Base-by-base conservation (phyloP, 2,888 invertebrate species). In the Papilio elwesi region DNA sequence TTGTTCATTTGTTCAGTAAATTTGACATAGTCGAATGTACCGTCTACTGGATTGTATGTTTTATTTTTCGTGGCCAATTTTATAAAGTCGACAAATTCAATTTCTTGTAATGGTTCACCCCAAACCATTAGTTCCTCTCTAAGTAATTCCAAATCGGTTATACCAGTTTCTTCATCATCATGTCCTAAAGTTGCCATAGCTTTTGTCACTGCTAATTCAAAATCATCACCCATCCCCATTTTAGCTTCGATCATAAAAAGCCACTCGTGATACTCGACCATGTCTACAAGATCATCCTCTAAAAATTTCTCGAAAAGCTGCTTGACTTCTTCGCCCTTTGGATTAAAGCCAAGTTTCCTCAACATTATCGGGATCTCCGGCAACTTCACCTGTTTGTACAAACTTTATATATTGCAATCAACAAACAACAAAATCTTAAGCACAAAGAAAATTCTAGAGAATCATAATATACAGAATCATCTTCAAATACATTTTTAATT, bases 241-340 rank as follows among this genome's bases (percentile, higher is more conserved):
- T 93, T 93, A 8, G 88, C 89, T 81, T 93, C 93, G n/a, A 93
- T 86, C 91, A 93, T 93, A 62, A 87, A 85, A 12, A 88, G 78
- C 83, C 85, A 93, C 75, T 93, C 92, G 73, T 90, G 90, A 16
- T 82, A 87, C 72, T 92, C 92, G 0, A 93, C 89, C 0, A 87
- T 90, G 65, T 93, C 93, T 0, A 91, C 92, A 0, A 84, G 78
- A 5, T 93, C 92, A 68, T 93, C 92, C 84, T 93, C 93, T 0
- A 93, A 81, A 76, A 92, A 90, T 63, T 78, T 79, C 70, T 74
- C 75, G 57, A 82, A 91, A 0, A 93, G 78, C 72, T 88, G 78
- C 5, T 83, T 75, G 51, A 93, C 75, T 82, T 93, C 89, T 0
- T 82, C 85, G 0, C 85, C 81, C 80, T 91, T 93, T 2, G 93